Percentiles rank a stretch among this genome's conserved stretches.
These are phyloP conservation scores for Galaxias olidus DNA, from an alignment of 2,797 vertebrate species.

Conservation along the genomic window DNA sequence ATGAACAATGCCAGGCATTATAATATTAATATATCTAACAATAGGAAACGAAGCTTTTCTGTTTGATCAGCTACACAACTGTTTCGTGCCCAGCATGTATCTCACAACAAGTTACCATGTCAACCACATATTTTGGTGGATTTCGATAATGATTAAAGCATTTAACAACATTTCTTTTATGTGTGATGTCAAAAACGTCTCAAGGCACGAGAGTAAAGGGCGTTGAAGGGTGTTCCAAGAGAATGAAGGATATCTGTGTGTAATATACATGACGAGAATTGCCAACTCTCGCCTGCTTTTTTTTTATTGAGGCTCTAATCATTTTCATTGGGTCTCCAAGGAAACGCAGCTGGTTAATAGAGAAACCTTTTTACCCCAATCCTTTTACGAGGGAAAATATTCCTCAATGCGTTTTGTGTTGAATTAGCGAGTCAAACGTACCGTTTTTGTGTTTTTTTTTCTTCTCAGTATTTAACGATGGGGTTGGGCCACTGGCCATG, in stretches of 20 bases:
- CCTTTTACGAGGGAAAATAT: constrained; percentile 56
- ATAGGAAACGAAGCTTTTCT: no score
- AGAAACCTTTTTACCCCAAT: constrained; percentile 34
- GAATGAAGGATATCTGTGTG: no score
- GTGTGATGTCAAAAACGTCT: no score
- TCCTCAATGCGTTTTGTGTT: constrained; percentile 28
- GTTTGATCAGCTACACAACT: no score
- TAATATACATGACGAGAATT: no score
- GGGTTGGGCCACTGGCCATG: constrained; percentile 10
- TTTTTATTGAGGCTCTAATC: constrained; percentile 33
- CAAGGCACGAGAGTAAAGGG: no score
- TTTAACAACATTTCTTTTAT: no score
- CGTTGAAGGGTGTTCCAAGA: no score
- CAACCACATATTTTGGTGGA: background rate
- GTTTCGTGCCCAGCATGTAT: no score
- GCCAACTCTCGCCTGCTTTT: constrained; percentile 9
- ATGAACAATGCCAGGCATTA: no score
- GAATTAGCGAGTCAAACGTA: constrained; percentile 3
- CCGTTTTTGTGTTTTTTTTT: no score
- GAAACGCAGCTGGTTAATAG: constrained; percentile 26
- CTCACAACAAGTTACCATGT: background rate
- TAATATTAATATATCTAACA: no score
- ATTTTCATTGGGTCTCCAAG: constrained; percentile 10
- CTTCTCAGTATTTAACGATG: constrained; percentile 24
- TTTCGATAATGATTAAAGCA: background rate